Percentiles rank a stretch among this genome's conserved stretches.
Conservation (phyloP, 2,113 vertebrate genomes). For the Paedocypris sp. region DNA sequence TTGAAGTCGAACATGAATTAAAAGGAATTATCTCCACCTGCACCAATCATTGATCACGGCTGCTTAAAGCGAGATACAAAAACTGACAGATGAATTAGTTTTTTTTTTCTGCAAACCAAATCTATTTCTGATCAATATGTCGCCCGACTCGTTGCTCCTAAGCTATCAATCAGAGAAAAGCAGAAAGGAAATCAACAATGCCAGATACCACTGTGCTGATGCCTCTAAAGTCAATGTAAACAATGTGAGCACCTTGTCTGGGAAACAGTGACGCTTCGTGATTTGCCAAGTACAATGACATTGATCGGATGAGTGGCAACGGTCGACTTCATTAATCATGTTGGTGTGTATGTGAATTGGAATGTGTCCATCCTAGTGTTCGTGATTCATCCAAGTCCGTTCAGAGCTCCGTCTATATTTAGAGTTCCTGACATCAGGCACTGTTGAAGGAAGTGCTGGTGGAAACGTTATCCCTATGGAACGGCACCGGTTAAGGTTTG, state of each 20-base stretch:
- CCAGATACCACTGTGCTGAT: constrained; percentile 1
- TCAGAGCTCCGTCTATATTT: constrained; percentile 30
- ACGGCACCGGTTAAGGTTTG: constrained; percentile 20
- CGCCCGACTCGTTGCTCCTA: constrained; percentile 12
- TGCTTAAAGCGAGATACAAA: constrained; percentile 26
- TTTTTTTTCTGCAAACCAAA: constrained; percentile 37
- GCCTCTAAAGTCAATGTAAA: neutral
- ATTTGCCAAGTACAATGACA: constrained; percentile 15
- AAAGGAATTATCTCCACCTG: constrained; percentile 8
- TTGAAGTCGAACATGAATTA: neutral
- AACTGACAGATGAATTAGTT: constrained; percentile 40
- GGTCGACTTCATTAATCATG: constrained; percentile 10
- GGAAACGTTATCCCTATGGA: constrained; percentile 25
- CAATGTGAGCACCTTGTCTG: neutral
- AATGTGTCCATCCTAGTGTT: constrained; percentile 1
- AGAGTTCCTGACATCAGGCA: constrained; percentile 33
- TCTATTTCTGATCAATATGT: constrained; percentile 44
- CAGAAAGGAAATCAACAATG: constrained; percentile 22
- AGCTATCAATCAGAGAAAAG: constrained; percentile 30
- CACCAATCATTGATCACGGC: constrained; percentile 40
- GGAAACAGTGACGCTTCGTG: neutral
- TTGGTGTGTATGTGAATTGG: neutral
- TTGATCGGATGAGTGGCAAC: constrained; percentile 1
- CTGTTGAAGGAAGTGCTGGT: constrained; percentile 11
- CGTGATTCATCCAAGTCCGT: constrained; percentile 13